Base-by-base conservation (phyloP, 2,797 vertebrate species). In the Etheostoma perlongum region DNA sequence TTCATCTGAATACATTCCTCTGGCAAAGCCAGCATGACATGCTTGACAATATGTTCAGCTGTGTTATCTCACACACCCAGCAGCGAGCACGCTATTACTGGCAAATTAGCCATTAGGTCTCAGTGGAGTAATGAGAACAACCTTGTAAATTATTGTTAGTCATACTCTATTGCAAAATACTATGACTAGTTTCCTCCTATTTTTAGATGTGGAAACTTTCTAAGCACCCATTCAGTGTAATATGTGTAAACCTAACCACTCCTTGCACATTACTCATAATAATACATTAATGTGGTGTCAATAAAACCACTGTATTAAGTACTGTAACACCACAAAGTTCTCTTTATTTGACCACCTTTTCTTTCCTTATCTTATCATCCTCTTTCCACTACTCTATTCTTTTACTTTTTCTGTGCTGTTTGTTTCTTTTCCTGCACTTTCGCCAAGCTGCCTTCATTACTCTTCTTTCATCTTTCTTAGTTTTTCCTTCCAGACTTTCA, bases 1-100 rank as follows among this genome's bases (percentile, higher is more conserved):
- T 78, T 84, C 80, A 85, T 85, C 72, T 79, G 66, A 81, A 81
- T 52, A 63, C 75, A 91, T 91, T 89, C 87, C 85, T 89, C 61
- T 70, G 65, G 85, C 70, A 82, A 71, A 84, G 74, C 54, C 84
- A 53, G 78, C 82, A 73, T 80, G 74, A 60, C 79, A 72, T 74
- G 27, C 78, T 67, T 54, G 53, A 78, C 72, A 78, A 67, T 77
- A 68, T 84, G 81, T 72, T 82, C 76, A 72, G 67, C 79, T 44
- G 69, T 78, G 76, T 85, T 83, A 81, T 86, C 67, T 64, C 19
- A 42, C 25, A 0, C 60, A 69, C 72, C 74, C 75, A 76, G 78
- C 54, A 55, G 64, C 40, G 48, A 71, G 36, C 48, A 42, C 5
- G 36, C 59, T 78, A 75, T 85, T 84, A 77, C 73, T 2, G 13